A percentile compares a stretch with the other conserved stretches of the same genome.
phyloP scores from a whole-genome alignment of 2,888 invertebrate species.

The Agrotis clavis region DNA sequence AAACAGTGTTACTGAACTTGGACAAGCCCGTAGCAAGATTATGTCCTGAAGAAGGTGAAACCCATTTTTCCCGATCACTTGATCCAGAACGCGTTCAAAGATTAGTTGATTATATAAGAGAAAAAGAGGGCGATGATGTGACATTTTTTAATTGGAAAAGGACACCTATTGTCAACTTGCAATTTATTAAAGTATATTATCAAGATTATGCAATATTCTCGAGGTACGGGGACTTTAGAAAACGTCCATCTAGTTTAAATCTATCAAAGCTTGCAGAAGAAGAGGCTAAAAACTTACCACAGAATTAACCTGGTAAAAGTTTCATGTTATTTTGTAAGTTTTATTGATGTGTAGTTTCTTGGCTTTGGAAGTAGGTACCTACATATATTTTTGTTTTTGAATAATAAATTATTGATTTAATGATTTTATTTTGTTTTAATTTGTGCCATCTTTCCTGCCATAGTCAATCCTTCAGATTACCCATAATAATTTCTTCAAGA shows the following conservation, averaged over 20 bases:
- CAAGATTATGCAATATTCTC: neutral
- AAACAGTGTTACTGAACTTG: neutral
- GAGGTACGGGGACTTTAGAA: neutral
- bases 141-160: accelerated
- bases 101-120: neutral
- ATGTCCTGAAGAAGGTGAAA: neutral
- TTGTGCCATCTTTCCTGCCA: neutral
- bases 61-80: neutral
- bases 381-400: neutral
- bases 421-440: neutral
- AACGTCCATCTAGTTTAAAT: neutral
- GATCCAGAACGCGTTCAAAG: constrained; percentile 13
- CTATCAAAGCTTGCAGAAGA: neutral
- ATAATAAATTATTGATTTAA: neutral
- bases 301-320: neutral
- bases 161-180: neutral
- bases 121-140: neutral
- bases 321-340: neutral
- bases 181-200: accelerated
- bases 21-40: neutral
- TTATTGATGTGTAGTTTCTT: neutral
- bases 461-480: too few species aligned
- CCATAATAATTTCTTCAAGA: too few species aligned
- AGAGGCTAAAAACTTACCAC: neutral
- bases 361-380: neutral